A percentile compares a stretch with the other conserved stretches of the same genome.
phyloP scores from a whole-genome alignment of 1,140 invertebrate species.

The Drosophila ercepeae region DNA sequence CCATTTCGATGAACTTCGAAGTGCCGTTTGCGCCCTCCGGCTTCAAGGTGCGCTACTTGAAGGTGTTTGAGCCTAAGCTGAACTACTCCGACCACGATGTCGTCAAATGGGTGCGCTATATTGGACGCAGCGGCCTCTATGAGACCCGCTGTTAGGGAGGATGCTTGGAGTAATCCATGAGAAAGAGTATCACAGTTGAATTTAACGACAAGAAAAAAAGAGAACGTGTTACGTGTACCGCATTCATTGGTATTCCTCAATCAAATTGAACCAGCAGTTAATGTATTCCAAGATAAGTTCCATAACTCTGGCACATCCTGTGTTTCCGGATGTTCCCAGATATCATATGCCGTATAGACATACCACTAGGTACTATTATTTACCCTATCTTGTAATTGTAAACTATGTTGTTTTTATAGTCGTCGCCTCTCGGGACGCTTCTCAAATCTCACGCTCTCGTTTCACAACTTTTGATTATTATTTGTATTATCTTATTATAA shows the following conservation, averaged over 20 bases:
- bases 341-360: constrained; percentile 53
- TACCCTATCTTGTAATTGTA: constrained; percentile 61
- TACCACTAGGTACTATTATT: constrained; percentile 71
- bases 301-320: constrained; percentile 18
- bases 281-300: constrained; percentile 76
- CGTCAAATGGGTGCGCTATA: constrained; percentile 99
- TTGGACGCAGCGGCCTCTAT: constrained; percentile 98
- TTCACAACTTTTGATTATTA: constrained; percentile 51
- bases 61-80: constrained; percentile 99
- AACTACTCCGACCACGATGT: constrained; percentile 99
- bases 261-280: constrained; percentile 74
- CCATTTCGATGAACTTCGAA: constrained; percentile 99
- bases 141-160: constrained; percentile 96
- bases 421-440: constrained; percentile 43
- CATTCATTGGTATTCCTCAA: constrained; percentile 68
- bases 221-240: constrained; percentile 39
- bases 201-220: constrained; percentile 35
- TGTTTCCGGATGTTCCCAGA: constrained; percentile 2
- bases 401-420: constrained; percentile 65
- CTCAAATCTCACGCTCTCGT: constrained; percentile 70
- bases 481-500: constrained; percentile 75
- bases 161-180: constrained; percentile 12
- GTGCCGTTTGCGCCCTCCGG: constrained; percentile 99
- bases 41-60: constrained; percentile 99
- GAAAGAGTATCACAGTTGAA: constrained; percentile 62